A percentile compares a stretch with the other conserved stretches of the same genome.
Conservation (phyloP, 2,888 invertebrate species). For the Drosophila barbarae region DNA sequence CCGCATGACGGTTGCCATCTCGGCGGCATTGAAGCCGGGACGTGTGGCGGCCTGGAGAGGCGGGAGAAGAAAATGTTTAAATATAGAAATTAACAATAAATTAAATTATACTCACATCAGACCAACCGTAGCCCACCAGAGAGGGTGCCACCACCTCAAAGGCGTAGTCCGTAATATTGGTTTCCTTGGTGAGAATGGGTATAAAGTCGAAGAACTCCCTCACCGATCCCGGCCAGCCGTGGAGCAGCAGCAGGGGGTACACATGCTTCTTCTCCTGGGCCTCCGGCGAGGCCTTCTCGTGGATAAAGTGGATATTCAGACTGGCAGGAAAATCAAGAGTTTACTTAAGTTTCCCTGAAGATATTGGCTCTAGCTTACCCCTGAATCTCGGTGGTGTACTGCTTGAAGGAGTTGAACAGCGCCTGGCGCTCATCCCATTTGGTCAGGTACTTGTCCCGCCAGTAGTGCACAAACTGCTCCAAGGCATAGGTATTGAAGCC, state of each 20-base stretch:
- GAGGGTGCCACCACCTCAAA: conserved; percentile 86
- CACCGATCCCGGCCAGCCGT: conserved; percentile 94
- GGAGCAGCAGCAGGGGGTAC: conserved; percentile 86
- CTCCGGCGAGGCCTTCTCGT: conserved; percentile 80
- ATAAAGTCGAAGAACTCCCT: conserved; percentile 89
- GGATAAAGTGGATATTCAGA: conserved; percentile 86
- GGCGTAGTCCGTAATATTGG: conserved; percentile 81
- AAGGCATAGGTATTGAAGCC: conserved; percentile 89
- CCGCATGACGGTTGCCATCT: conserved; percentile 82
- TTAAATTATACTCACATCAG: conserved; percentile 80
- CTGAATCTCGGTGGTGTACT: conserved; percentile 88
- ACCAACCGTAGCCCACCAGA: conserved; percentile 86
- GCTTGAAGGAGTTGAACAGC: conserved; percentile 86
- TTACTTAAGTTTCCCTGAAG: background rate
- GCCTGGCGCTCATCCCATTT: conserved; percentile 84
- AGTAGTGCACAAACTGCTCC: conserved; percentile 85
- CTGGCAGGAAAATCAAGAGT: conserved; percentile 43
- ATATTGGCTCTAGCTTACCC: conserved; percentile 70
- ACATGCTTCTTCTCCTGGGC: conserved; percentile 78
- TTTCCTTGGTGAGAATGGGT: conserved; percentile 82
- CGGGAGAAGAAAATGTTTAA: background rate
- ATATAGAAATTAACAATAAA: background rate
- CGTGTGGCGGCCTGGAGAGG: conserved; percentile 67
- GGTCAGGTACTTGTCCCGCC: conserved; percentile 87
- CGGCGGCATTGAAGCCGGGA: conserved; percentile 78